Evolutionary conservation across 2,797 vertebrate genomes (phyloP).

Genomic region (Spheniscus humboldti): DNA sequence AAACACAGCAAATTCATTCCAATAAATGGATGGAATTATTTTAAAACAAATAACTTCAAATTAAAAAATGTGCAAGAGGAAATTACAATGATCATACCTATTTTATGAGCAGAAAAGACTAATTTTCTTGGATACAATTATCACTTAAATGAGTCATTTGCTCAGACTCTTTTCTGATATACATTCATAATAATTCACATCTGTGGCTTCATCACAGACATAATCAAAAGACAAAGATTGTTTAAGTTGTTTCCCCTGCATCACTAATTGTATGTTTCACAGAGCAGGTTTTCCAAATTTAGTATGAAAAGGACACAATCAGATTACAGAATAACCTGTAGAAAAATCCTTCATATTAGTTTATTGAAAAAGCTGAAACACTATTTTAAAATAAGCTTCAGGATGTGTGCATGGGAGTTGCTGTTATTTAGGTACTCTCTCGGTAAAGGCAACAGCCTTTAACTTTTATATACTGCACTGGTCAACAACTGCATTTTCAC

Average conservation of each 20-base stretch:
- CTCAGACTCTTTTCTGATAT: not conserved
- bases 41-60: not conserved
- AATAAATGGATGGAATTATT: not conserved
- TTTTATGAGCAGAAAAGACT: not conserved
- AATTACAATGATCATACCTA: not conserved
- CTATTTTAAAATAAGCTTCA: not conserved
- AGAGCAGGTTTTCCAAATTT: not conserved
- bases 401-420: not conserved
- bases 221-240: not conserved
- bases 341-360: not conserved
- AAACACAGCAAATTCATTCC: not conserved
- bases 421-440: not conserved
- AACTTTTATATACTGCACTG: not conserved
- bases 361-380: not conserved
- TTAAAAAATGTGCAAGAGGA: not conserved
- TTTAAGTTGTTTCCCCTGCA: not conserved
- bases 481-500: not conserved
- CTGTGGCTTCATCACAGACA: not conserved
- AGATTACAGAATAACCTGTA: not conserved
- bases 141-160: not conserved
- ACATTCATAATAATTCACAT: not conserved
- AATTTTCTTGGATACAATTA: not conserved
- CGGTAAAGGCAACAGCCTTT: not conserved
- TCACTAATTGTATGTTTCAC: not conserved
- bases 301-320: not conserved